These are phyloP conservation scores for Cotesia congregata DNA, from an alignment of 2,888 invertebrate genomes.

Conservation along the genomic window DNA sequence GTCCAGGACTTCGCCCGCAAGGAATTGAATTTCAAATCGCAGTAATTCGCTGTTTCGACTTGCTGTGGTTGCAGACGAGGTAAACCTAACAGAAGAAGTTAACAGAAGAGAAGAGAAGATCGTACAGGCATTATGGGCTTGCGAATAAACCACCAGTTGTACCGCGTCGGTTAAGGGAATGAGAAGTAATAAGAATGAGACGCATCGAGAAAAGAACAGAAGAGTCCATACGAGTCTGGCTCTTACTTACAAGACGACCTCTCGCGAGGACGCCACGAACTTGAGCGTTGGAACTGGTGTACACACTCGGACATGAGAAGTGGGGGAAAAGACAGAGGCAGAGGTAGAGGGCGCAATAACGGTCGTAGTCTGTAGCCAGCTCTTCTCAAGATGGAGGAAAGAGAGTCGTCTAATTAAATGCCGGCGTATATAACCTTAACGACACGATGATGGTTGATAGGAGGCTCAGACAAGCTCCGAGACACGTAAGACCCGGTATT, in stretches of 20 bases:
- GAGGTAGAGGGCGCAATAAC: slow-evolving; percentile 22
- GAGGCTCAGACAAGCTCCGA: background rate
- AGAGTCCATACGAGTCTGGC: background rate
- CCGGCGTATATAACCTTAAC: slow-evolving; percentile 28
- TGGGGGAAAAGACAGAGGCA: too few relatives aligned
- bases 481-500: background rate
- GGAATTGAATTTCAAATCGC: slow-evolving; percentile 67
- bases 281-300: too few relatives aligned
- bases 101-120: background rate
- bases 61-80: slow-evolving; percentile 33
- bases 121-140: background rate
- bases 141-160: background rate
- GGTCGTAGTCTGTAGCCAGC: background rate
- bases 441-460: background rate
- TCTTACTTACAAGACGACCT: slow-evolving; percentile 13
- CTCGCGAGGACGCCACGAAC: slow-evolving; percentile 3
- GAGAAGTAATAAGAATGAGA: background rate
- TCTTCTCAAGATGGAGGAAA: slow-evolving; percentile 27
- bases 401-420: slow-evolving; percentile 45
- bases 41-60: slow-evolving; percentile 63
- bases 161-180: background rate
- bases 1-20: slow-evolving; percentile 31
- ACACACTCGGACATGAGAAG: too few relatives aligned
- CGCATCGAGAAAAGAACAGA: slow-evolving; percentile 6
- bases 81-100: background rate